A percentile compares a stretch with the other conserved stretches of the same genome.
phyloP scores from a whole-genome alignment of 2,888 invertebrate genomes.

The Charanyca ferruginea region DNA sequence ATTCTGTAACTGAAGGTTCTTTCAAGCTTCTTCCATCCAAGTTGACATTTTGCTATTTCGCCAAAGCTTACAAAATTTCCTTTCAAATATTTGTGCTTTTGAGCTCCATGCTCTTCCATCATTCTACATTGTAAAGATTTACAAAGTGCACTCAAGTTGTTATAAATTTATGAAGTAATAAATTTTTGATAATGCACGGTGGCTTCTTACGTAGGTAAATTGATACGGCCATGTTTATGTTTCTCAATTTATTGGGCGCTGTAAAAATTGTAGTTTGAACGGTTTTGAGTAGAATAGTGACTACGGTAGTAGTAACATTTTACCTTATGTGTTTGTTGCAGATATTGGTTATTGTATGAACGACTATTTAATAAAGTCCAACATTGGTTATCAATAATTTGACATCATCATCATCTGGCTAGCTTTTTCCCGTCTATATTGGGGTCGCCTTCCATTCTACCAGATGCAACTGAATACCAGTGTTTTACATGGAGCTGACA shows the following conservation, averaged over 20 bases:
- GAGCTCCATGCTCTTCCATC: conserved; percentile 50
- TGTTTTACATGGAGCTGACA: no score
- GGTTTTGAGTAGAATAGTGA: conserved; percentile 9
- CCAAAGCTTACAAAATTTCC: conserved; percentile 18
- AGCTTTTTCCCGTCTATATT: no score
- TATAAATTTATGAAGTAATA: conserved; percentile 72
- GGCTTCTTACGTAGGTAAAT: conserved; percentile 73
- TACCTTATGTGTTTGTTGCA: not conserved
- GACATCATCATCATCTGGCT: no score
- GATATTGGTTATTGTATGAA: not conserved
- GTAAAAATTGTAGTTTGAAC: conserved; percentile 57
- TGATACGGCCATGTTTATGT: conserved; percentile 69
- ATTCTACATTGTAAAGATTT: conserved; percentile 48
- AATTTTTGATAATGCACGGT: conserved; percentile 68
- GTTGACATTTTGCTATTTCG: conserved; percentile 5
- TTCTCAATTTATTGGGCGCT: conserved; percentile 68
- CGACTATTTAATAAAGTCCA: no score
- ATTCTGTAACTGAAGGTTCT: not conserved
- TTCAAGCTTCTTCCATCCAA: not conserved
- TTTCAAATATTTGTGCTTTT: conserved; percentile 46
- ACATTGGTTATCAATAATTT: no score
- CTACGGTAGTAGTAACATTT: not conserved
- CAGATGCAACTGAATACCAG: no score
- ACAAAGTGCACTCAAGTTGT: conserved; percentile 65
- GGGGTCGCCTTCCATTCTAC: no score